phyloP scores from a whole-genome alignment of 2,113 vertebrate genomes.

The Pygoscelis adeliae region DNA sequence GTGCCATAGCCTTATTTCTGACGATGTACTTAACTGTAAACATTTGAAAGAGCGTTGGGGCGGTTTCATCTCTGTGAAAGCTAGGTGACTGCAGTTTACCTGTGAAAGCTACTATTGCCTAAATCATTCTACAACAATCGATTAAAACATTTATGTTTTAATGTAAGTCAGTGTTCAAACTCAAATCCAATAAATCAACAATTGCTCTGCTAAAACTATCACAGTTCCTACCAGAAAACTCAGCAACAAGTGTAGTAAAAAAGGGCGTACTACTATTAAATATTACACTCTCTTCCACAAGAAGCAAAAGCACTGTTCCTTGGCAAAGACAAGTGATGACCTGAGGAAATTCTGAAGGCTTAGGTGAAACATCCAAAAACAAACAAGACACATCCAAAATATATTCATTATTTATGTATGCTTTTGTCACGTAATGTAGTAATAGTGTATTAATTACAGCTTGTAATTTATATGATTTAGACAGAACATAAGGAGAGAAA shows the following conservation, averaged over 20 bases:
- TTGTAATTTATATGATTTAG: background rate
- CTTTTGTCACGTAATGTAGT: background rate
- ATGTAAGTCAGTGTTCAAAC: background rate
- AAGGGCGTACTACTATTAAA: background rate
- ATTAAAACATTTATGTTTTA: background rate
- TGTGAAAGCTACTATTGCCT: background rate
- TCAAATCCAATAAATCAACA: slow-evolving; percentile 1
- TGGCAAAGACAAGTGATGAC: background rate
- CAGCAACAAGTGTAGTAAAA: background rate
- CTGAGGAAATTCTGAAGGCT: background rate
- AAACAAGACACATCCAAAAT: background rate
- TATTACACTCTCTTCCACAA: background rate
- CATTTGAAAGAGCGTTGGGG: background rate
- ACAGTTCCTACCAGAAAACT: background rate
- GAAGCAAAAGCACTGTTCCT: background rate
- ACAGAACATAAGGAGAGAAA: background rate
- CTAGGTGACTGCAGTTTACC: background rate
- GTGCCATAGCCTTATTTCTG: background rate
- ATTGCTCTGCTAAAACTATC: background rate
- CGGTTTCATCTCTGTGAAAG: background rate
- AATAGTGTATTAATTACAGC: background rate
- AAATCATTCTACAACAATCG: background rate
- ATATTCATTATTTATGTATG: background rate
- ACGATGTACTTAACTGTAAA: background rate
- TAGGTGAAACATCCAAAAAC: background rate